These are phyloP conservation scores for Stomorhina lunata DNA, from an alignment of 2,888 invertebrate species.

Conservation along the genomic window DNA sequence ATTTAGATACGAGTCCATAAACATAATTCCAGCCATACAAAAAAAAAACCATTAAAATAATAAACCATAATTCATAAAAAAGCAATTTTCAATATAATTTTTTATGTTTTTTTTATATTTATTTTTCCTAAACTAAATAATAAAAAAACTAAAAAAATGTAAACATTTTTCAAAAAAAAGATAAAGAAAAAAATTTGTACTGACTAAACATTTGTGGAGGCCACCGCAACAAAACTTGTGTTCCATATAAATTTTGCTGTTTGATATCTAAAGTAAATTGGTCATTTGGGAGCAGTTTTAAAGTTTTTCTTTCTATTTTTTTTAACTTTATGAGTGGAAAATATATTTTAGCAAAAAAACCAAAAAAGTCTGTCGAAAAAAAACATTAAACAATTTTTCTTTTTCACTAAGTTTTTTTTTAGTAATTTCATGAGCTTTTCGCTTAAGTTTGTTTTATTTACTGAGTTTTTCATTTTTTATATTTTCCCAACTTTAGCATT, in stretches of 20 bases:
- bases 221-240: neutral
- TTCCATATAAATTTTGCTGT: no score
- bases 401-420: neutral
- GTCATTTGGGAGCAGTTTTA: conserved; percentile 64
- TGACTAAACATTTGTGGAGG: neutral
- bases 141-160: neutral
- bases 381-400: conserved; percentile 30
- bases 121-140: neutral
- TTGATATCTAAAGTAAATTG: conserved; percentile 64
- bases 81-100: conserved; percentile 44
- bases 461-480: conserved; percentile 8
- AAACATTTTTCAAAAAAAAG: neutral
- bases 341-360: conserved; percentile 1
- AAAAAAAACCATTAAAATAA: conserved; percentile 18
- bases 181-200: neutral
- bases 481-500: conserved; percentile 6
- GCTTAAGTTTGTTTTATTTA: conserved; percentile 9
- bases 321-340: conserved; percentile 39
- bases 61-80: conserved; percentile 55
- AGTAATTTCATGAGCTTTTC: neutral
- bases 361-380: conserved; percentile 4
- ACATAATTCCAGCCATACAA: no score
- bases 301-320: conserved; percentile 24
- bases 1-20: neutral
- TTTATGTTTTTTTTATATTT: neutral